Conservation (phyloP, 2,888 invertebrate genomes). For the Mimumesa dahlbomi region DNA sequence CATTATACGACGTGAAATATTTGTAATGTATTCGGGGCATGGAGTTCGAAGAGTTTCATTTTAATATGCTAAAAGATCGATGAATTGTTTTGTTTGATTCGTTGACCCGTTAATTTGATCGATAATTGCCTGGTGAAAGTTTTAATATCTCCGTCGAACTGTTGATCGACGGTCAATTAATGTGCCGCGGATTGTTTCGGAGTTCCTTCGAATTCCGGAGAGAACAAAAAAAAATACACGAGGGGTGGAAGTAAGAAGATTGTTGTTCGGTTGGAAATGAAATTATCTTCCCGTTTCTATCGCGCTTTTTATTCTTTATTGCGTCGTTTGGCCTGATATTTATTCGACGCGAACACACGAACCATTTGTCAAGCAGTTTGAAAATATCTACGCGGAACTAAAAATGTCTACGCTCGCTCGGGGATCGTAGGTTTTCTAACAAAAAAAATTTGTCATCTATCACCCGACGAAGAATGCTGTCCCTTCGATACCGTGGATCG, state of each 20-base stretch:
- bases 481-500: constrained; percentile 22
- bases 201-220: constrained; percentile 22
- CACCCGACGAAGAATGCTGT: constrained; percentile 31
- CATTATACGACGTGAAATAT: too few species aligned
- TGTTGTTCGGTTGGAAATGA: constrained; percentile 28
- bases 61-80: not conserved
- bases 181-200: constrained; percentile 30
- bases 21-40: too few species aligned
- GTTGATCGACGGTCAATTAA: constrained; percentile 35
- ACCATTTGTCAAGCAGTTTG: constrained; percentile 63
- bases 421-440: constrained; percentile 36
- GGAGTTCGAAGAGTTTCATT: too few species aligned
- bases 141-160: constrained; percentile 31
- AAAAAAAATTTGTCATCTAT: constrained; percentile 60
- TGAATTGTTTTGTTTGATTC: too few species aligned
- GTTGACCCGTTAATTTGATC: constrained; percentile 10
- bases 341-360: constrained; percentile 52
- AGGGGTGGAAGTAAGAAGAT: constrained; percentile 1
- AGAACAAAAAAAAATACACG: too few species aligned
- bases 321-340: constrained; percentile 50
- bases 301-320: constrained; percentile 40
- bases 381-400: constrained; percentile 60
- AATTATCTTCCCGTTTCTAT: constrained; percentile 49
- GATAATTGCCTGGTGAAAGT: constrained; percentile 21
- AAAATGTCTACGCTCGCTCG: constrained; percentile 39